Evolutionary conservation across 2,113 vertebrate genomes (phyloP).

Genomic region (Arothron firmamentum): DNA sequence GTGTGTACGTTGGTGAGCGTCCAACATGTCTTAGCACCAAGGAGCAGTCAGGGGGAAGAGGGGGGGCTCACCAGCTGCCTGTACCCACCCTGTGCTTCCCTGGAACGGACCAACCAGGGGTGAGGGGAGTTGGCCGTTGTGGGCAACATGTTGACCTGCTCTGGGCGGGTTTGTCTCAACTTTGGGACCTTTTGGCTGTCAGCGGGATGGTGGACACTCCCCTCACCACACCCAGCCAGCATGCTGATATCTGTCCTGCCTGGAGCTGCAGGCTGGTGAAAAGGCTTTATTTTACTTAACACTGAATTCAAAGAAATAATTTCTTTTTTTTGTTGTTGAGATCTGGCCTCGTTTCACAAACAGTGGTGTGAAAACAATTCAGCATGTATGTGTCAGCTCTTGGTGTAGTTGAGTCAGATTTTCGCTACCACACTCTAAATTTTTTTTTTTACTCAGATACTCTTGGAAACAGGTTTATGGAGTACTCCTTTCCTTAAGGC

Average conservation of each 20-base stretch:
- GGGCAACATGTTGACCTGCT: conserved; percentile 33
- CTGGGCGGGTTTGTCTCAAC: conserved; percentile 29
- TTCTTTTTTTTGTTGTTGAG: not conserved
- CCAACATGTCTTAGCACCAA: conserved; percentile 45
- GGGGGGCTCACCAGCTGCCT: conserved; percentile 24
- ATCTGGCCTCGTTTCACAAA: too few relatives aligned
- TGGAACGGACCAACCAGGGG: conserved; percentile 20
- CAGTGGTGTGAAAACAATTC: not conserved
- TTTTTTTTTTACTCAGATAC: not conserved
- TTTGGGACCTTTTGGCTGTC: conserved; percentile 60
- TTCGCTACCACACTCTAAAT: not conserved
- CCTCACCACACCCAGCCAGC: conserved; percentile 24
- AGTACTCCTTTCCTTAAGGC: too few relatives aligned
- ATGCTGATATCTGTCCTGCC: conserved; percentile 65
- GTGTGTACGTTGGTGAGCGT: conserved; percentile 52
- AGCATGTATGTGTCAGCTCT: not conserved
- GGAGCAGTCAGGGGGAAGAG: conserved; percentile 14
- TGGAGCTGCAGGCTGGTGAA: conserved; percentile 48
- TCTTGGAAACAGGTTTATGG: not conserved
- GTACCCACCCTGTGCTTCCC: conserved; percentile 24
- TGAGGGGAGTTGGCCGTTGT: conserved; percentile 22
- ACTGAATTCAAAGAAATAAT: not conserved
- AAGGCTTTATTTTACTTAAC: not conserved
- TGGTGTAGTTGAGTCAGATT: not conserved
- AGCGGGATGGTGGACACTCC: conserved; percentile 52